Evolutionary conservation across 2,797 vertebrate genomes (phyloP).

Genomic region (Brachyrhaphis roseni): DNA sequence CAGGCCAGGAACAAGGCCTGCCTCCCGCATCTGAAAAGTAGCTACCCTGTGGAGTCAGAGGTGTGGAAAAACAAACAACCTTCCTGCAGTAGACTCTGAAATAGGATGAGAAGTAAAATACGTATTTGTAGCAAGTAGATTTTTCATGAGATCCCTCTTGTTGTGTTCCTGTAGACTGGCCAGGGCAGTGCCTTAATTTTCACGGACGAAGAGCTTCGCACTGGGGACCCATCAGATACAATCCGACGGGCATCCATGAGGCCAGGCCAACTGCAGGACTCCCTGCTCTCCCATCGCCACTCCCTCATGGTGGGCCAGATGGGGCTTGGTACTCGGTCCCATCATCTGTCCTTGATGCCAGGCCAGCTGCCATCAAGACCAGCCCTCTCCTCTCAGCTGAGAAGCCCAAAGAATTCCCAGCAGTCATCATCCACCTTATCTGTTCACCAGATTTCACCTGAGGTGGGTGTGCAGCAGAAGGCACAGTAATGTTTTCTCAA

Average conservation of each 20-base stretch:
- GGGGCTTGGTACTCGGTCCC: constrained; percentile 19
- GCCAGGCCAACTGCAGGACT: constrained; percentile 83
- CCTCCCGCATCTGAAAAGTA: constrained; percentile 92
- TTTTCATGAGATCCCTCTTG: not conserved
- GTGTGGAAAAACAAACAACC: constrained; percentile 60
- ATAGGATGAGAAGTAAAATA: not conserved
- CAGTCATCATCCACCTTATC: constrained; percentile 75
- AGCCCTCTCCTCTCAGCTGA: constrained; percentile 30
- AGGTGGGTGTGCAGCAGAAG: constrained; percentile 76
- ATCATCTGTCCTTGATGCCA: constrained; percentile 66
- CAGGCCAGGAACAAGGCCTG: constrained; percentile 89
- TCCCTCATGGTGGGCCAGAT: constrained; percentile 80
- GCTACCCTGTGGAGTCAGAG: constrained; percentile 90
- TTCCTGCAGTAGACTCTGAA: not conserved
- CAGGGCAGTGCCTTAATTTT: constrained; percentile 61
- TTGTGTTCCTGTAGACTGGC: constrained; percentile 51
- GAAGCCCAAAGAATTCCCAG: constrained; percentile 77
- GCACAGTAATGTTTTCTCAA: not conserved
- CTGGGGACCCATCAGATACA: constrained; percentile 88
- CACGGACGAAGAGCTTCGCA: constrained; percentile 91
- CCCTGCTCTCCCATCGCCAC: constrained; percentile 62
- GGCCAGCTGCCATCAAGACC: constrained; percentile 49
- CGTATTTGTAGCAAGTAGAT: not conserved
- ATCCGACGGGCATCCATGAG: constrained; percentile 87
- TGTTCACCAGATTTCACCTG: constrained; percentile 79